A percentile compares a stretch with the other conserved stretches of the same genome.
These are phyloP conservation scores for Heliocidaris tuberculata DNA, from an alignment of 35 echinoderm and acorn worm species.

Conservation along the genomic window DNA sequence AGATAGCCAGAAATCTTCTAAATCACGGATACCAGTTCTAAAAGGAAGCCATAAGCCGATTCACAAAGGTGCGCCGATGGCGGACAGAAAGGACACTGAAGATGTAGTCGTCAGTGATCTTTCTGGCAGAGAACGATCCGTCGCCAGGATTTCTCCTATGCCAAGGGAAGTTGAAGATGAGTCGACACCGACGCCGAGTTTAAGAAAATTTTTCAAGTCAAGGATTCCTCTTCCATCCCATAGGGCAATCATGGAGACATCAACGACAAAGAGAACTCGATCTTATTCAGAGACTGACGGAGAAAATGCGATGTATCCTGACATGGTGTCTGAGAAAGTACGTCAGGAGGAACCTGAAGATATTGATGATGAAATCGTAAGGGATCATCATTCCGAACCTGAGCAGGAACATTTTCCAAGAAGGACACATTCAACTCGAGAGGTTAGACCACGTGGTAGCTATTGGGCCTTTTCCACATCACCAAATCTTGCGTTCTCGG, in stretches of 20 bases:
- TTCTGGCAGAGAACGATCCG: constrained; percentile 7
- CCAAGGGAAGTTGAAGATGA: not conserved
- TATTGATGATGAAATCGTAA: not conserved
- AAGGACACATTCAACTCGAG: not conserved
- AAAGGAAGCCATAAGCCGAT: not conserved
- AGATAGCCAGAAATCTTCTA: not conserved
- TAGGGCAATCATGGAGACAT: not conserved
- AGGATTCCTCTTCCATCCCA: constrained; percentile 10
- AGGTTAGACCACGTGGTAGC: not conserved
- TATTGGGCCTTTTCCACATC: not conserved
- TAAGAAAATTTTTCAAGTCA: not conserved
- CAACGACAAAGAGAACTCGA: not conserved
- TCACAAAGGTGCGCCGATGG: not conserved
- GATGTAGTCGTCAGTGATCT: not conserved
- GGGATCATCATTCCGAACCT: not conserved
- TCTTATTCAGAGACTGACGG: not conserved
- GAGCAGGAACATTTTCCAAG: not conserved
- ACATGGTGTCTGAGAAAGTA: not conserved
- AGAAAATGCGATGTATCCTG: not conserved
- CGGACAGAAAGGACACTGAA: not conserved
- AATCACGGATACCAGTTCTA: constrained; percentile 17
- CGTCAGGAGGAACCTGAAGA: not conserved
- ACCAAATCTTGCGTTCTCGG: not conserved
- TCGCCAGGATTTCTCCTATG: constrained; percentile 25
- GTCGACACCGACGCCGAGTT: not conserved